Base-by-base conservation (phyloP, 2,888 invertebrate genomes). In the Chrysodeixis includens region DNA sequence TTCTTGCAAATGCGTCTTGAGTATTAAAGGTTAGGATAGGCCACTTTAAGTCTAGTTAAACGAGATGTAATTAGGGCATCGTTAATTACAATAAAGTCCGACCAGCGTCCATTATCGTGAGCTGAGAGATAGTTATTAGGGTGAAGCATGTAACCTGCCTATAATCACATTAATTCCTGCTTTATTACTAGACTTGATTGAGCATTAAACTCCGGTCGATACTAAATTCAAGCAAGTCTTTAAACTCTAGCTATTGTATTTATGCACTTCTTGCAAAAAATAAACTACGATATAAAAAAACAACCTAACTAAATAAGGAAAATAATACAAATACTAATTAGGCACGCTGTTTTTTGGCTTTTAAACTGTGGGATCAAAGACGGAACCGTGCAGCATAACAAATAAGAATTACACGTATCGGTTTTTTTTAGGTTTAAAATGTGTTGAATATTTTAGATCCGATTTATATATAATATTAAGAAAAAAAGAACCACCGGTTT, bases 1-100 rank as follows among this genome's bases (percentile, higher is more conserved):
- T 58, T 56, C 54, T 3, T 9, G 30, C 44, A 20, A 73, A 56
- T 20, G 59, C 56, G 49, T n/a, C n/a, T 64, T 53, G 26, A 18
- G 54, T 18, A 18, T 57, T 44, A 55, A 62, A 68, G 64, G 55
- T 76, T 53, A 62, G 44, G 52, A 61, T 40, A 70, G 54, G 57
- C 66, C 73, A 62, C 62, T 32, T 54, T 68, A 64, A 57, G 56
- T 61, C 35, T 57, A 66, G 66, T 66, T 70, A 69, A 71, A 66
- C 56, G 20, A 76, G 71, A 74, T 79, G 74, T 79, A 88, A 88
- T 88, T 88, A 88, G 80, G 67, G 67, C 78, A 70, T 75, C 70
- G 82, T 84, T 88, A 88, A 86, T 87, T 84, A 82, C 78, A 81
- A 82, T 86, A 82, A 83, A 82, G 78, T 69, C 74, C 70, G 69